Evolutionary conservation across 1,140 invertebrate species (phyloP).

Genomic region (Euura saliciscinereae): DNA sequence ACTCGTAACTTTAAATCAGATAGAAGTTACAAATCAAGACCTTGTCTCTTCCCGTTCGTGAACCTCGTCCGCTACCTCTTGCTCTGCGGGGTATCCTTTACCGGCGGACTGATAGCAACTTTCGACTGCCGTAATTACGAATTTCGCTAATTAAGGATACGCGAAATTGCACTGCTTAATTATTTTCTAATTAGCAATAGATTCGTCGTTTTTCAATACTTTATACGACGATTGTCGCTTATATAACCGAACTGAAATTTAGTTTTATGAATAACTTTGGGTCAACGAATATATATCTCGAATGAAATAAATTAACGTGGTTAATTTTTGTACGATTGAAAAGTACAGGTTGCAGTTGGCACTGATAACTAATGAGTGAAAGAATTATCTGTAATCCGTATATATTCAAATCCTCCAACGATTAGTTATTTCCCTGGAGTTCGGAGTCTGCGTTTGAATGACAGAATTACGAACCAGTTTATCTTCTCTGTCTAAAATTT

Average conservation of each 20-base stretch:
- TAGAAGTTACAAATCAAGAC: slow-evolving; percentile 1
- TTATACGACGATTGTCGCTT: too few relatives aligned
- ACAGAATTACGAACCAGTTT: slow-evolving; percentile 2
- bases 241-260: too few relatives aligned
- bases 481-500: neutral
- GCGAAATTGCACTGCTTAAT: neutral
- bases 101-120: neutral
- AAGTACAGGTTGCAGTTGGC: neutral
- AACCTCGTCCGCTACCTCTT: too few relatives aligned
- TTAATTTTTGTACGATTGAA: too few relatives aligned
- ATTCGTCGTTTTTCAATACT: neutral
- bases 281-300: too few relatives aligned
- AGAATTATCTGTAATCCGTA: slow-evolving; percentile 1
- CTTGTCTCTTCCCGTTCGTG: neutral
- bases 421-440: neutral
- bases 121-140: neutral
- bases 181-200: neutral
- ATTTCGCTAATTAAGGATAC: slow-evolving; percentile 1
- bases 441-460: neutral
- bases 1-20: slow-evolving; percentile 3
- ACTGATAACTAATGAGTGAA: neutral
- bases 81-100: too few relatives aligned
- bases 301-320: too few relatives aligned
- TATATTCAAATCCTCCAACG: neutral
- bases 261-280: too few relatives aligned